Evolutionary conservation across 2,888 invertebrate species (phyloP), one percentile per base, ranked within the genome.

Genomic region (Lacanobia wlatinum): DNA sequence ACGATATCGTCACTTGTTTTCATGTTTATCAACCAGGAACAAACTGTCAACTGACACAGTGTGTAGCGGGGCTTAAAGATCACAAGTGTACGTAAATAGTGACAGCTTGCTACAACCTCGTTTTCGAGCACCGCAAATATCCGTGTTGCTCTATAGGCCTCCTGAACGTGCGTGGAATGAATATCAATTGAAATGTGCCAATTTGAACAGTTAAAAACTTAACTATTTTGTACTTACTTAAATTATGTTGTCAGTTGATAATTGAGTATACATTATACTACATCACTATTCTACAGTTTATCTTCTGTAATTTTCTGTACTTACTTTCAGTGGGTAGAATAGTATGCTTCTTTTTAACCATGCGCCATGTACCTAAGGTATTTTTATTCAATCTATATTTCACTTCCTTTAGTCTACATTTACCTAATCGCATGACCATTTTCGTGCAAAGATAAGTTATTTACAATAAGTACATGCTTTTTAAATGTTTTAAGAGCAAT

Each of bases 91-190:
- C 72, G 78, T 70, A 62, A 62, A 74, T 62, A 70, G 46, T 75
- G 62, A 75, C 78, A 70, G 70, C 78, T 62, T 62, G 75, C 58
- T 12, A 28, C 21, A 52, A 69, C 28, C 56, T 76, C 76, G 69
- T 75, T 76, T 69, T 46, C 70, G 46, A 46, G 56, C 18, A 62
- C 70, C 70, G 61, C 70, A 75, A 69, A 75, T 77, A 77, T 76
- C 61, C 56, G 56, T 38, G 69, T 55, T 55, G 34, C 28, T 62
- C 18, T 56, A 70, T 28, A 70, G 62, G 52, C 46, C n/a, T 50
- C 46, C 38, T 34, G 14, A 34, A 16, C 46, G 21, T 6, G 40
- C 52, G 46, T 70, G 62, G 16, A n/a, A 48, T 58, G 70, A 77
- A 70, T 75, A 58, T 46, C 50, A 62, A 75, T 77, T 61, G 12